Evolutionary conservation across 2,113 vertebrate species (phyloP).

Genomic region (Noturus placidus): DNA sequence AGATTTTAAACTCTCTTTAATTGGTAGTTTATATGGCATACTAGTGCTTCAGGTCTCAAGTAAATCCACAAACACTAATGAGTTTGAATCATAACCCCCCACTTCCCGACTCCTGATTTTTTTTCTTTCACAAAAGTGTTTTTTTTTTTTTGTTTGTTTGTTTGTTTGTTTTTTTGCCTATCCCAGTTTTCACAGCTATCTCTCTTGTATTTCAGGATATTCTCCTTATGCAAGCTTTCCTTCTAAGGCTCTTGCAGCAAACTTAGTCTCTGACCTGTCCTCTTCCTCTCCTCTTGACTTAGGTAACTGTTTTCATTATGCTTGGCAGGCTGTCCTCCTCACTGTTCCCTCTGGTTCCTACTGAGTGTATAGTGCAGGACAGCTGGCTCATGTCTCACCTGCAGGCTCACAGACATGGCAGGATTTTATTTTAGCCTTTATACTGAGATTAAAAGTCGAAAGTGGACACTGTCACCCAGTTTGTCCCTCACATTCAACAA

Average conservation of each 20-base stretch:
- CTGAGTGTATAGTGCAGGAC: not conserved
- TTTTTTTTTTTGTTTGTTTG: not conserved
- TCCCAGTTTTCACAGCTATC: constrained; percentile 37
- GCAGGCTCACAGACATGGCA: not conserved
- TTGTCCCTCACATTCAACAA: not conserved
- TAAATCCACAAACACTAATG: not conserved
- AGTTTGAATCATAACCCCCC: constrained; percentile 34
- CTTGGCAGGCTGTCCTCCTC: constrained; percentile 47
- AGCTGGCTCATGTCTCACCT: not conserved
- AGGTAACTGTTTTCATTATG: constrained; percentile 77
- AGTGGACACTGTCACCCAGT: not conserved
- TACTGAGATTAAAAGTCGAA: not conserved
- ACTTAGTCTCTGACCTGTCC: constrained; percentile 84
- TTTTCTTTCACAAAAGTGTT: constrained; percentile 19
- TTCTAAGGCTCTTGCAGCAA: constrained; percentile 84
- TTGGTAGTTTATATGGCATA: not conserved
- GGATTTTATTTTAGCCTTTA: not conserved
- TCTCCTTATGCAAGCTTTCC: constrained; percentile 87
- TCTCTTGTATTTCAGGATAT: constrained; percentile 86
- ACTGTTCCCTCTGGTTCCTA: not conserved
- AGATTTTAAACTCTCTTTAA: not conserved
- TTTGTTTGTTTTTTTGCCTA: not conserved
- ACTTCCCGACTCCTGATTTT: constrained; percentile 38
- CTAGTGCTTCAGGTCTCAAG: not conserved
- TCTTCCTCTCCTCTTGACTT: constrained; percentile 81